Evolutionary conservation across 2,888 invertebrate species (phyloP).

Genomic region (Lottia gigantea): DNA sequence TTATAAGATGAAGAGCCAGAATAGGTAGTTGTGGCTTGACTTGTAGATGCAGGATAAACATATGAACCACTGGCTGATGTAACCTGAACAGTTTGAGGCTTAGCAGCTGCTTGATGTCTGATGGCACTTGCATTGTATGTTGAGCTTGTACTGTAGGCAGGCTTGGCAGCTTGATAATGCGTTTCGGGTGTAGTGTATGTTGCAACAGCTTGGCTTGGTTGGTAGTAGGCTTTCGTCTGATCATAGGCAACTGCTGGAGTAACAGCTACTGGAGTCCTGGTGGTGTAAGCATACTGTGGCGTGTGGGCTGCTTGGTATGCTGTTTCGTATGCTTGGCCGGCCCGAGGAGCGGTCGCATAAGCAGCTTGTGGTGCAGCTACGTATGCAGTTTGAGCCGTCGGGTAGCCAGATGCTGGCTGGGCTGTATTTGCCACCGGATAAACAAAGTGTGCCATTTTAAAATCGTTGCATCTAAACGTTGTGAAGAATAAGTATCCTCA

Average conservation of each 20-base stretch:
- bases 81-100: constrained; percentile 54
- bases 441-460: constrained; percentile 59
- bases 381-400: constrained; percentile 85
- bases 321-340: constrained; percentile 73
- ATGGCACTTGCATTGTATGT: constrained; percentile 49
- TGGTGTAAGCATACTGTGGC: constrained; percentile 63
- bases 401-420: constrained; percentile 79
- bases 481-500: too few species aligned
- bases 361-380: constrained; percentile 86
- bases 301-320: constrained; percentile 59
- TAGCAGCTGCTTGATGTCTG: constrained; percentile 52
- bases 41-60: constrained; percentile 55
- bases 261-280: constrained; percentile 61
- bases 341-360: constrained; percentile 84
- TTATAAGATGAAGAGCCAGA: constrained; percentile 27
- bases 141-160: constrained; percentile 56
- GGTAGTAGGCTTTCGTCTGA: constrained; percentile 85
- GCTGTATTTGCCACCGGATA: constrained; percentile 56
- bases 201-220: constrained; percentile 76
- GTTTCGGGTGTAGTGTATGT: constrained; percentile 73
- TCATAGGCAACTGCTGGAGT: constrained; percentile 59
- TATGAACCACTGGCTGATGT: constrained; percentile 57
- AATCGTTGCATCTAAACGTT: too few species aligned
- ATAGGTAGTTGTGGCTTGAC: constrained; percentile 52
- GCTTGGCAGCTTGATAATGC: constrained; percentile 67